Conservation (phyloP, 1,140 invertebrate genomes). For the Drosophila novamexicana region DNA sequence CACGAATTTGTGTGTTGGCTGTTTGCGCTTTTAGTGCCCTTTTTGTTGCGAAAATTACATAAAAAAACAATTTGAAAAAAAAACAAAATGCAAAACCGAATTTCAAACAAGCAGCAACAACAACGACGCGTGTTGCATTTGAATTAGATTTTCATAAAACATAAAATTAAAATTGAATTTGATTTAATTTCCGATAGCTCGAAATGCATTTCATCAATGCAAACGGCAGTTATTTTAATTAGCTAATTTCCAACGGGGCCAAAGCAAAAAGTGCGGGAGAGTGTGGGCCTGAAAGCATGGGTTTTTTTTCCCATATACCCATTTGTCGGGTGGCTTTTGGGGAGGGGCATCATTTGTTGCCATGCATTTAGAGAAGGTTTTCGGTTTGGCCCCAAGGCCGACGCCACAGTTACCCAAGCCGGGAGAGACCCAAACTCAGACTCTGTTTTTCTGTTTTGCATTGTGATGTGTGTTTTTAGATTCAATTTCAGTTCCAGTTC, state of each 20-base stretch:
- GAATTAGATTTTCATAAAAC: constrained; percentile 38
- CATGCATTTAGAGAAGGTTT: constrained; percentile 7
- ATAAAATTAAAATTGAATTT: constrained; percentile 41
- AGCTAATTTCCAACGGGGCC: constrained; percentile 40
- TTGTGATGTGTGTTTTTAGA: background rate
- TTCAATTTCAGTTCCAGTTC: constrained; percentile 31
- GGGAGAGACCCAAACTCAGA: constrained; percentile 3
- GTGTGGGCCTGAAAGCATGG: background rate
- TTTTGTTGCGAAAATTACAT: constrained; percentile 49
- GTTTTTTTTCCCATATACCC: background rate
- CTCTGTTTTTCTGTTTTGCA: background rate
- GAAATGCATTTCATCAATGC: constrained; percentile 57
- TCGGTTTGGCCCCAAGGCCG: constrained; percentile 41
- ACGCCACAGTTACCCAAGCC: background rate
- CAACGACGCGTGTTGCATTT: constrained; percentile 29
- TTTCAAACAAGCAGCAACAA: constrained; percentile 24
- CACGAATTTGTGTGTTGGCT: constrained; percentile 32
- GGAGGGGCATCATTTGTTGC: background rate
- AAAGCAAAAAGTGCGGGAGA: too few species aligned
- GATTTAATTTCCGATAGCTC: constrained; percentile 51
- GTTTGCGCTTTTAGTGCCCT: constrained; percentile 33
- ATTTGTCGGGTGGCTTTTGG: background rate
- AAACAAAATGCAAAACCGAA: constrained; percentile 28
- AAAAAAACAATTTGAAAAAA: constrained; percentile 6
- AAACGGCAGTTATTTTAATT: constrained; percentile 59